Evolutionary conservation across 2,113 vertebrate genomes (phyloP), one percentile per base, ranked within the genome.

Genomic region (Prochilodus magdalenae): DNA sequence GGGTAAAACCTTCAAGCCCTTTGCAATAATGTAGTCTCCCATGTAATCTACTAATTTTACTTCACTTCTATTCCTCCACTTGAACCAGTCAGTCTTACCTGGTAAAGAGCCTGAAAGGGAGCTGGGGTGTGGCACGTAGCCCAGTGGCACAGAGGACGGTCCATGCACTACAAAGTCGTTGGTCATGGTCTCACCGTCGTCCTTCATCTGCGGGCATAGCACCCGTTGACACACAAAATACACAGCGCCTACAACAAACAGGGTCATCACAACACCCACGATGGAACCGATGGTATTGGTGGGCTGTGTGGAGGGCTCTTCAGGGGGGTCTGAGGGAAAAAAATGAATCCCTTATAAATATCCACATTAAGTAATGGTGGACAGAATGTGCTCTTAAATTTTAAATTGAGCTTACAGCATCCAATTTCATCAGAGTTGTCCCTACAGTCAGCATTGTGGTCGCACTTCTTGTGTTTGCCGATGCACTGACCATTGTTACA

Each of bases 191-290:
- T 99, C 97, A 0, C 96, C 95, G 5, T 99, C 97, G 0, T 97
- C 97, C 86, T 98, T 98, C 97, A 98, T 97, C 89, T 97, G 96
- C 0, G 96, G 96, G 86, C 97, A 99, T 83, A 98, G 91, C 80
- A 98, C 96, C 1, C 96, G 95, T 93, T 99, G 97, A 85, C 98
- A 99, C 86, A 98, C 95, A 1, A 99, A 98, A 84, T 99, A 99
- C 83, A 98, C 93, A 0, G 95, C 96, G 47, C 96, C 97, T 63
- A 97, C 97, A 75, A 98, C 95, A 69, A 99, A 98, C 62, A 99
- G 91, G 0, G 96, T 96, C 36, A 99, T 95, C 86, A 99, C 96
- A 27, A 99, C 97, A 11, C 95, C 96, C 65, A 99, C 96, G 79
- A 99, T 96, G 66, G 97, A 98, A 69, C 96, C 96, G 22, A 99